Evolutionary conservation across 1,140 invertebrate species (phyloP).

Genomic region (Drosophila serrata): DNA sequence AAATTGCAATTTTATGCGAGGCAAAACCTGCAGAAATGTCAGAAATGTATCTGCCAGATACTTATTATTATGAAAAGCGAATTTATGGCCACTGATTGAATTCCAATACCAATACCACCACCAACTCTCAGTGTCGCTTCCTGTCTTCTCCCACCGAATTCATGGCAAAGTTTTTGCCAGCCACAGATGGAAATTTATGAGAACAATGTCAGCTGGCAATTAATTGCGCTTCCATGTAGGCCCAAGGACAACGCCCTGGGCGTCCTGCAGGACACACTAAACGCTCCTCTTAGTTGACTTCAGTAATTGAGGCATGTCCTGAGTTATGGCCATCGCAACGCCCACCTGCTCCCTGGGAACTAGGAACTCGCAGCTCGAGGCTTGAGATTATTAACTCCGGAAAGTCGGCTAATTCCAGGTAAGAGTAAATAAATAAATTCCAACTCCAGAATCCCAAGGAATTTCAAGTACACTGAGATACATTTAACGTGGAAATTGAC

Average conservation of each 20-base stretch:
- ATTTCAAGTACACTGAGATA: background rate
- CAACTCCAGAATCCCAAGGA: background rate
- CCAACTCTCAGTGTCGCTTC: background rate
- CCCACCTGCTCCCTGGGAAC: background rate
- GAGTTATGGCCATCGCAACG: background rate
- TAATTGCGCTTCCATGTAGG: conserved; percentile 55
- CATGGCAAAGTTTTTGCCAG: conserved; percentile 14
- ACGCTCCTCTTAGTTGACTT: conserved; percentile 44
- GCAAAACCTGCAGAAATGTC: conserved; percentile 58
- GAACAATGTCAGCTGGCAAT: conserved; percentile 64
- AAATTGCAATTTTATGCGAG: conserved; percentile 69
- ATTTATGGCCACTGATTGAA: conserved; percentile 73
- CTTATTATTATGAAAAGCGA: conserved; percentile 63
- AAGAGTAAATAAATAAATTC: conserved; percentile 10
- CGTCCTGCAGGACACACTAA: conserved; percentile 25
- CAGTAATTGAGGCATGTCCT: conserved; percentile 61
- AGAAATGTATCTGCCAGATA: conserved; percentile 59
- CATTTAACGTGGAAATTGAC: too few species aligned
- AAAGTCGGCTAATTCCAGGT: background rate
- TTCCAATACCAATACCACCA: conserved; percentile 42
- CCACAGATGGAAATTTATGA: conserved; percentile 57
- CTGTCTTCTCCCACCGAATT: background rate
- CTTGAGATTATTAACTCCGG: background rate
- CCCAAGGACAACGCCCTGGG: conserved; percentile 7
- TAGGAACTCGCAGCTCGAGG: background rate